Conservation (phyloP, 2,888 invertebrate species). For the Trilocha varians region DNA sequence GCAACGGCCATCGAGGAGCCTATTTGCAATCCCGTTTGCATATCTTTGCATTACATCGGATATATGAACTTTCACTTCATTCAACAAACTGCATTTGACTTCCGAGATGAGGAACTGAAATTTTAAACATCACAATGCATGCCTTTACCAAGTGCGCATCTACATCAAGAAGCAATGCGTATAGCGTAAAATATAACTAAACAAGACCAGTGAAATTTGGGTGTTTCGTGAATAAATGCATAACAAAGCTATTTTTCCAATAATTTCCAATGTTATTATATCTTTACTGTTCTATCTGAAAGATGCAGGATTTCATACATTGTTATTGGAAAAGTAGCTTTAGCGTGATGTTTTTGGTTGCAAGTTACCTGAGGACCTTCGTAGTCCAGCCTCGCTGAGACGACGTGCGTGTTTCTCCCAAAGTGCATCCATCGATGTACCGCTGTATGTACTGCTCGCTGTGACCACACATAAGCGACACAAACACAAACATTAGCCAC, state of each 20-base stretch:
- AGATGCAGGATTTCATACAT: too few relatives aligned
- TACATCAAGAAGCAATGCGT: conserved; percentile 21
- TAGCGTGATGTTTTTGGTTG: conserved; percentile 19
- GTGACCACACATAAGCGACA: conserved; percentile 63
- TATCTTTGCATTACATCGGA: conserved; percentile 41
- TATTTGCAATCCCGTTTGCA: conserved; percentile 51
- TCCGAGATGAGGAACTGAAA: conserved; percentile 25
- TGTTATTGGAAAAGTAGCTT: conserved; percentile 9
- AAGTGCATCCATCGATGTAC: conserved; percentile 79
- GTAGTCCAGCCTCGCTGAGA: conserved; percentile 83
- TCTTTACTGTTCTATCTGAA: background rate
- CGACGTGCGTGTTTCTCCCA: conserved; percentile 83
- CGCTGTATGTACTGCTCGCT: conserved; percentile 74
- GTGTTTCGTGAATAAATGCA: too few relatives aligned
- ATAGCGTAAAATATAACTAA: background rate
- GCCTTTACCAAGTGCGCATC: conserved; percentile 36
- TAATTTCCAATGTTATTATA: background rate
- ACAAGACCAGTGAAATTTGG: background rate
- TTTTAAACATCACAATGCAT: conserved; percentile 22
- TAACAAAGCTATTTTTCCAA: too few relatives aligned
- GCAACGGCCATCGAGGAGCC: conserved; percentile 45
- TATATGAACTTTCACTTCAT: conserved; percentile 42
- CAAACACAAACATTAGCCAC: conserved; percentile 66
- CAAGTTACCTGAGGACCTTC: conserved; percentile 81
- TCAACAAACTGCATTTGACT: conserved; percentile 70